Evolutionary conservation across 2,113 vertebrate species (phyloP).

Genomic region (Dicrurus megarhynchus): DNA sequence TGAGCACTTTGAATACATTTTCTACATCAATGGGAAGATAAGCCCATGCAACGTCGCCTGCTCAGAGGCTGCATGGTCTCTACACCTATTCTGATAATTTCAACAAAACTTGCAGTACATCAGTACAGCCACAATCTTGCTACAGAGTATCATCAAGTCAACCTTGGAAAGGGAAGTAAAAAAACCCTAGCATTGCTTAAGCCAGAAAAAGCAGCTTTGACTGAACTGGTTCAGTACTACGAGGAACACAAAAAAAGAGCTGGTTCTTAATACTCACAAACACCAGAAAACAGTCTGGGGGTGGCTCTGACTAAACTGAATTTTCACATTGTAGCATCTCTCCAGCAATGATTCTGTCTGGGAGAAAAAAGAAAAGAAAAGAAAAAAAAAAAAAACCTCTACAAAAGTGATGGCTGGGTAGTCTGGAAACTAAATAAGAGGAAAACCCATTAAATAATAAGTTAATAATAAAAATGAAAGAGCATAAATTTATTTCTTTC

Average conservation of each 20-base stretch:
- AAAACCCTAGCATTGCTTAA: background rate
- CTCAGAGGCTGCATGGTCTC: background rate
- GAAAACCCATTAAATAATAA: background rate
- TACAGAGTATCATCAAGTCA: background rate
- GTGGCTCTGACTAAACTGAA: background rate
- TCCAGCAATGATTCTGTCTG: background rate
- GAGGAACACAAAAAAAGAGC: background rate
- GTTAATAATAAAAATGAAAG: background rate
- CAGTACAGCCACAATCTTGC: background rate
- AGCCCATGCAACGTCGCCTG: background rate
- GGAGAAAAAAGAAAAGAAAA: fast-evolving
- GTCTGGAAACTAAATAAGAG: background rate
- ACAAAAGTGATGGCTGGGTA: background rate
- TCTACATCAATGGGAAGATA: background rate
- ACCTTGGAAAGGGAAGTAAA: background rate
- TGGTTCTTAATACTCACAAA: background rate
- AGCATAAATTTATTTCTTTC: background rate
- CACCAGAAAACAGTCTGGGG: background rate
- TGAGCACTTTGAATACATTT: conserved; percentile 21
- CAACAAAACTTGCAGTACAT: background rate
- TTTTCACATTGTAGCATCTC: background rate
- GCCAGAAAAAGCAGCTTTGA: background rate
- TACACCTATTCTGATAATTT: background rate
- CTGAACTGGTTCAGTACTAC: background rate
- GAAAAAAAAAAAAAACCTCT: background rate